Conservation (phyloP, 2,113 vertebrate species). For the Chamaetylas fuelleborni region DNA sequence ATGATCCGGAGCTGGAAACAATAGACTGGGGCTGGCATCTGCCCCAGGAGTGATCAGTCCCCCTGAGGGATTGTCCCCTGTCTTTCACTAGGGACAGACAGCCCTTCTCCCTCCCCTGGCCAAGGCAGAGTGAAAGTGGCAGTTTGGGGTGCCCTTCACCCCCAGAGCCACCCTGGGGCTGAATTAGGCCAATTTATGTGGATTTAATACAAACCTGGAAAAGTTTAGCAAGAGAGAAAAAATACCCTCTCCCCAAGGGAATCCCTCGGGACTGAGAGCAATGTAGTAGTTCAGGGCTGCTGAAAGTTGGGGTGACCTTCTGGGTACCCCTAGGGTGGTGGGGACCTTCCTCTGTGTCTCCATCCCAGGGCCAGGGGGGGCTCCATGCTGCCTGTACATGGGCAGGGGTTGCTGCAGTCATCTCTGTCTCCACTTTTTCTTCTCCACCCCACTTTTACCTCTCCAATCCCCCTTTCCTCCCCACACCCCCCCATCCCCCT, state of each 20-base stretch:
- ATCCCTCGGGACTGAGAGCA: rapidly evolving
- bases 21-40: background rate
- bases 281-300: background rate
- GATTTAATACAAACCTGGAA: background rate
- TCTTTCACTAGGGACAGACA: background rate
- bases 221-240: background rate
- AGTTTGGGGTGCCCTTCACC: background rate
- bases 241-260: too few species aligned
- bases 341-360: background rate
- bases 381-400: background rate
- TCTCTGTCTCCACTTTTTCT: background rate
- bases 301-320: background rate
- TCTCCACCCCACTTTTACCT: too few species aligned
- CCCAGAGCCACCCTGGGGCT: background rate
- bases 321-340: background rate
- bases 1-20: background rate
- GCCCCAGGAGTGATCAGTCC: background rate
- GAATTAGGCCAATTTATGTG: background rate
- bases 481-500: too few species aligned
- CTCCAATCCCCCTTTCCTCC: too few species aligned
- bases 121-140: background rate
- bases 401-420: background rate
- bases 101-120: background rate
- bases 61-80: background rate
- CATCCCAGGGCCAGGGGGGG: too few species aligned